phyloP scores from a whole-genome alignment of 35 echinoderm and acorn worm species.

The Strongylocentrotus purpuratus region DNA sequence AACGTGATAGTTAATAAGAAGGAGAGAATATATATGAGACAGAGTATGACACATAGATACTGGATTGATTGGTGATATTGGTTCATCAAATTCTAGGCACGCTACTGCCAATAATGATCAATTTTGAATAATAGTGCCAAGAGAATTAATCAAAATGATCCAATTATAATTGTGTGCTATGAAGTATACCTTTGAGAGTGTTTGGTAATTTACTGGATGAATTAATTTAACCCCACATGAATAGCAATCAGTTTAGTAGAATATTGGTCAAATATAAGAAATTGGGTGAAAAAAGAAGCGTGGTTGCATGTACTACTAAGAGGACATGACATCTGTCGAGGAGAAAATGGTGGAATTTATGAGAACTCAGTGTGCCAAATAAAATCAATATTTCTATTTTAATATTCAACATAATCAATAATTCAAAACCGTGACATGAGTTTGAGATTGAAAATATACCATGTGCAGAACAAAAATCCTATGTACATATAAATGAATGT shows the following conservation, averaged over 20 bases:
- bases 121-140: not conserved
- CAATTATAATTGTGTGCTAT: not conserved
- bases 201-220: too few species aligned
- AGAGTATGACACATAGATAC: too few species aligned
- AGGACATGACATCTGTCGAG: not conserved
- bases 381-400: conserved; percentile 14
- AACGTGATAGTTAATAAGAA: too few species aligned
- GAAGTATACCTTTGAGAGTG: too few species aligned
- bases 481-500: not conserved
- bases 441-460: not conserved
- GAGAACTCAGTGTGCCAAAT: not conserved
- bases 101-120: not conserved
- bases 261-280: not conserved
- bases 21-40: too few species aligned
- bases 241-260: not conserved
- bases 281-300: too few species aligned
- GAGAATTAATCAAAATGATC: not conserved
- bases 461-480: not conserved
- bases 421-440: not conserved
- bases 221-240: not conserved
- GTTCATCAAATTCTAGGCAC: not conserved
- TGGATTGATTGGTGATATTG: not conserved
- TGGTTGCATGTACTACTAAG: too few species aligned
- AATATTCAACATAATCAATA: not conserved
- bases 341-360: not conserved